Conservation (phyloP, 2,888 invertebrate genomes). For the Morinoia aosen region DNA sequence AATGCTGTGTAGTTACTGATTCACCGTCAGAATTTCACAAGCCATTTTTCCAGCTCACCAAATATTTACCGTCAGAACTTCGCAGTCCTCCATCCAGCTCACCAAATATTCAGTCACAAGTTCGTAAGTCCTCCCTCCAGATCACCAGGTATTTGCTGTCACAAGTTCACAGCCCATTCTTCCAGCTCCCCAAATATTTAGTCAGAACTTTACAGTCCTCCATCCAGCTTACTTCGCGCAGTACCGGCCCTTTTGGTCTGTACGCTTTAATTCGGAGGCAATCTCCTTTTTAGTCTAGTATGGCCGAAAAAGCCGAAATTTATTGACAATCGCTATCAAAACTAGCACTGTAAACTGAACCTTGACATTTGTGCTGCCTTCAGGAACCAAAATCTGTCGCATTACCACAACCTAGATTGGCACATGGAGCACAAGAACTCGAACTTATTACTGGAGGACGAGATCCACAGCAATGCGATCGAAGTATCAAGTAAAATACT, state of each 20-base stretch:
- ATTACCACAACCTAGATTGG: background rate
- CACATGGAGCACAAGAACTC: background rate
- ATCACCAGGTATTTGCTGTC: too few relatives aligned
- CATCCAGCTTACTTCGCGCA: background rate
- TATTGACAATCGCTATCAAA: background rate
- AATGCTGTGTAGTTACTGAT: too few relatives aligned
- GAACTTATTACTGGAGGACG: background rate
- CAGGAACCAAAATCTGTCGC: background rate
- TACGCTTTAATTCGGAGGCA: background rate
- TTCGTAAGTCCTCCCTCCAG: too few relatives aligned
- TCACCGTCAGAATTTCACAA: too few relatives aligned
- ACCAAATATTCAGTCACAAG: too few relatives aligned
- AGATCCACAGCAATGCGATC: background rate
- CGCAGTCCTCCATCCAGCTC: too few relatives aligned
- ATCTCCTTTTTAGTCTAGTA: background rate
- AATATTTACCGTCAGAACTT: too few relatives aligned
- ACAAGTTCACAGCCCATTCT: too few relatives aligned
- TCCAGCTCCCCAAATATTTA: too few relatives aligned
- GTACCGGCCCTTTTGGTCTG: background rate
- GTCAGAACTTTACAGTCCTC: background rate
- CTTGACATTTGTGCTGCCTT: background rate
- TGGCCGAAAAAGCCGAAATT: background rate
- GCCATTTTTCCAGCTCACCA: too few relatives aligned
- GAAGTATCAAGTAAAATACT: background rate
- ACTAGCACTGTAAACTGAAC: background rate